Conservation (phyloP, 2,888 invertebrate species). For the Scaptomyza reducta region DNA sequence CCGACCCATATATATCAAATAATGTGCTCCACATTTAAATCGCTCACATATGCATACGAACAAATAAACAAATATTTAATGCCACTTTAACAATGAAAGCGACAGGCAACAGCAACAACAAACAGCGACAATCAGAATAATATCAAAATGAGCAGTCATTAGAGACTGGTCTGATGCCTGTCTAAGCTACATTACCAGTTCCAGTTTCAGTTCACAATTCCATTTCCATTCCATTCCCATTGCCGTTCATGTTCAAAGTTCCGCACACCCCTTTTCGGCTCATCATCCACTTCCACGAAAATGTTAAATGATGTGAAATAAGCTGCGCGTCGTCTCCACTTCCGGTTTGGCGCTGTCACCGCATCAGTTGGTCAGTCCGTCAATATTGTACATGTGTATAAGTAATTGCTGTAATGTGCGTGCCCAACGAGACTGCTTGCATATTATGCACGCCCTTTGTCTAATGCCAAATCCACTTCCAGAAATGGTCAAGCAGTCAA, state of each 20-base stretch:
- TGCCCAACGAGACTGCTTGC: slow-evolving; percentile 55
- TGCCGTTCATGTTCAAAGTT: too few species aligned
- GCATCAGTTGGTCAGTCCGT: slow-evolving; percentile 34
- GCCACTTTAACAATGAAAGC: slow-evolving; percentile 49
- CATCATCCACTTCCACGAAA: slow-evolving; percentile 59
- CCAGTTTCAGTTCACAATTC: slow-evolving; percentile 20
- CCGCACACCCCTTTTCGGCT: neutral
- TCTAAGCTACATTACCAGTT: slow-evolving; percentile 1
- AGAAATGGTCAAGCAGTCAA: slow-evolving; percentile 39
- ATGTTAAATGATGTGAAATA: slow-evolving; percentile 55
- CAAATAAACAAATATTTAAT: slow-evolving; percentile 58
- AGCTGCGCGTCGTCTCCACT: slow-evolving; percentile 49
- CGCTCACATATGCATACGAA: slow-evolving; percentile 38
- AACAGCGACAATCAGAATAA: slow-evolving; percentile 52
- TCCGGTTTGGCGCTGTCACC: slow-evolving; percentile 50
- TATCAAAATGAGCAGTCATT: slow-evolving; percentile 76
- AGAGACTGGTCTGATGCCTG: slow-evolving; percentile 32
- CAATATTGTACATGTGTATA: slow-evolving; percentile 4
- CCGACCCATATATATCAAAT: slow-evolving; percentile 42
- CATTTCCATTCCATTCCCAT: neutral
- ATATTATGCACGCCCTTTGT: slow-evolving; percentile 55
- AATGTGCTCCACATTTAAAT: slow-evolving; percentile 53
- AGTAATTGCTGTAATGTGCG: slow-evolving; percentile 69
- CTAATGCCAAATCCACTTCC: slow-evolving; percentile 40
- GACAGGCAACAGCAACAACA: slow-evolving; percentile 17